A percentile compares a stretch with the other conserved stretches of the same genome.
phyloP scores from a whole-genome alignment of 2,113 vertebrate species.

The Benitochromis conjunctus region DNA sequence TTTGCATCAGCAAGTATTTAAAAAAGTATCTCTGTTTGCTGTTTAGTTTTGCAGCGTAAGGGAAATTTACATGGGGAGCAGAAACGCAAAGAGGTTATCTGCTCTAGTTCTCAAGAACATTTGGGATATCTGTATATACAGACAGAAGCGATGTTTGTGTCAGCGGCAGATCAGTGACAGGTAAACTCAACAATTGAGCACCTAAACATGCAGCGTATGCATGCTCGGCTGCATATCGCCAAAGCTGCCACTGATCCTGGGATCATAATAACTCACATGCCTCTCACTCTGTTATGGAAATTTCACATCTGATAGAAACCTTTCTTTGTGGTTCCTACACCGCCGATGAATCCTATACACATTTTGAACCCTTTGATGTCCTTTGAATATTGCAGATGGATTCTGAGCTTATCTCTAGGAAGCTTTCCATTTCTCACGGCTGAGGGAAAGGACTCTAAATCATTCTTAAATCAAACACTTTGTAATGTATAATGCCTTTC shows the following conservation, averaged over 20 bases:
- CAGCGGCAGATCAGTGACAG: conserved; percentile 6
- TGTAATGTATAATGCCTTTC: conserved; percentile 74
- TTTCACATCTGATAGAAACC: conserved; percentile 54
- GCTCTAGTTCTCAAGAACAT: background rate
- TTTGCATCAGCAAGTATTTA: background rate
- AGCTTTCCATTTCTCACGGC: conserved; percentile 30
- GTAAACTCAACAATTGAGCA: conserved; percentile 2
- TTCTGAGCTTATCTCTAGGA: conserved; percentile 54
- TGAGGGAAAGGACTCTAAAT: conserved; percentile 54
- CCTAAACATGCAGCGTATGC: background rate
- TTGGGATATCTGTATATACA: background rate
- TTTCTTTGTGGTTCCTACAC: conserved; percentile 28
- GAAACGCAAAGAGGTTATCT: conserved; percentile 28
- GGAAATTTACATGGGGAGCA: background rate
- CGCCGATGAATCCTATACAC: conserved; percentile 38
- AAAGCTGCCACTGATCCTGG: conserved; percentile 41
- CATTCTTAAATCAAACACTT: conserved; percentile 73
- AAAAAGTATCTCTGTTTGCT: background rate
- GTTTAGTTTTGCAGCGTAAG: background rate
- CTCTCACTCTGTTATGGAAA: conserved; percentile 63
- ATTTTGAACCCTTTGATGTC: conserved; percentile 66
- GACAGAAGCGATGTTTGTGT: conserved; percentile 35
- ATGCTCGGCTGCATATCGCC: conserved; percentile 8
- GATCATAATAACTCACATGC: conserved; percentile 46
- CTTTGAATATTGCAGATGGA: conserved; percentile 56